phyloP scores from a whole-genome alignment of 1,140 invertebrate species.

The Cepaea nemoralis region DNA sequence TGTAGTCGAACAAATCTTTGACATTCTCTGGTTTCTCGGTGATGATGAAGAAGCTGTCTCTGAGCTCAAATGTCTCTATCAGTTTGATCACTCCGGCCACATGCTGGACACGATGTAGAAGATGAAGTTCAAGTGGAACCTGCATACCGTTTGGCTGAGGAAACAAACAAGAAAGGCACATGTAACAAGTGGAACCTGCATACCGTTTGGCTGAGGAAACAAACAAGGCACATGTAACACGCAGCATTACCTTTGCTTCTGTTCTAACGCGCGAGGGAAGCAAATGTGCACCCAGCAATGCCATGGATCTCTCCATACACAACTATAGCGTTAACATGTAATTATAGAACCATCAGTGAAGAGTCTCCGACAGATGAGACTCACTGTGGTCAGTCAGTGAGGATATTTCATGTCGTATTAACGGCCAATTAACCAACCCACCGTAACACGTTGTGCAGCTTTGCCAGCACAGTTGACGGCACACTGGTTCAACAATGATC shows the following conservation, averaged over 20 bases:
- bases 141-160: conserved; percentile 61
- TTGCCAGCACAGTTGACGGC: too few relatives aligned
- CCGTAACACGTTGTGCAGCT: too few relatives aligned
- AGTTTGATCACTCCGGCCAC: conserved; percentile 77
- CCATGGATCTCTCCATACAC: too few relatives aligned
- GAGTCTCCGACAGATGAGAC: too few relatives aligned
- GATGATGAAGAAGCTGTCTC: conserved; percentile 76
- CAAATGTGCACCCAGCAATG: too few relatives aligned
- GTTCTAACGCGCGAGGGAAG: too few relatives aligned
- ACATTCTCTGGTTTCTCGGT: conserved; percentile 79
- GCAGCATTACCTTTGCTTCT: conserved; percentile 71
- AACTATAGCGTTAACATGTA: too few relatives aligned
- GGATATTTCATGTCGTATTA: too few relatives aligned
- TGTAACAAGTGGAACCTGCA: conserved; percentile 75
- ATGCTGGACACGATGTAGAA: conserved; percentile 76
- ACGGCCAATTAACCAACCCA: too few relatives aligned
- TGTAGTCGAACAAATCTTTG: conserved; percentile 81
- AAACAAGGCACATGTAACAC: conserved; percentile 63
- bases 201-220: conserved; percentile 55
- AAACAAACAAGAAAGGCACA: not conserved
- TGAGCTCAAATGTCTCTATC: conserved; percentile 77
- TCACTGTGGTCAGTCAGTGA: too few relatives aligned
- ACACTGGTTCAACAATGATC: too few relatives aligned
- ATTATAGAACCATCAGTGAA: too few relatives aligned
- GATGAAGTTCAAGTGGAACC: conserved; percentile 78